These are phyloP conservation scores for Parambassis ranga DNA, from an alignment of 2,797 vertebrate species.

Conservation along the genomic window DNA sequence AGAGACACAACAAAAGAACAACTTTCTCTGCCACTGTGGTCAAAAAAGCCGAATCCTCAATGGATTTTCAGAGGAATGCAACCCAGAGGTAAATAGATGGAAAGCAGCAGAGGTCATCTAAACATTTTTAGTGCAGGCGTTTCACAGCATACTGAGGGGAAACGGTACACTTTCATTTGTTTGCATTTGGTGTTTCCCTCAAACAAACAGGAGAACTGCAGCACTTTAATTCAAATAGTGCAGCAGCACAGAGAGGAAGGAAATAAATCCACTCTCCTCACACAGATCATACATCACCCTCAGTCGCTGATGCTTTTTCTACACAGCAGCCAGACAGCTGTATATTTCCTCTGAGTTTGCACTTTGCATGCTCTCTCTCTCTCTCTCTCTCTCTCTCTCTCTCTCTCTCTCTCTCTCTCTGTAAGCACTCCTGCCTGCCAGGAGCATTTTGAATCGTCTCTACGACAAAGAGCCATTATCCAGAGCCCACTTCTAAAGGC, in stretches of 20 bases:
- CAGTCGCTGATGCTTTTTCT: constrained; percentile 27
- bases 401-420: constrained; percentile 3
- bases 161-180: not conserved
- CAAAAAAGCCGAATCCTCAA: constrained; percentile 19
- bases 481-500: not conserved
- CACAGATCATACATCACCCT: constrained; percentile 34
- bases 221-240: constrained; percentile 11
- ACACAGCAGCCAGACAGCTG: constrained; percentile 6
- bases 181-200: not conserved
- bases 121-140: constrained; percentile 36
- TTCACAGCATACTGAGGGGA: constrained; percentile 36
- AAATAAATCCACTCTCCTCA: constrained; percentile 31
- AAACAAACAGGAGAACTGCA: no score
- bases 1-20: not conserved
- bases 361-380: constrained; percentile 24
- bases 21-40: not conserved
- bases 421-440: constrained; percentile 15
- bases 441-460: constrained; percentile 13
- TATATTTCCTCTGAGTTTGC: constrained; percentile 42
- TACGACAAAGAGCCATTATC: constrained; percentile 34
- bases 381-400: constrained; percentile 1
- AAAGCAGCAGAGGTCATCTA: constrained; percentile 20
- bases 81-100: constrained; percentile 17
- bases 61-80: constrained; percentile 52
- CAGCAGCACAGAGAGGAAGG: constrained; percentile 21